These are phyloP conservation scores for Euborellia annulipes DNA, from an alignment of 1,140 invertebrate species.

Conservation along the genomic window DNA sequence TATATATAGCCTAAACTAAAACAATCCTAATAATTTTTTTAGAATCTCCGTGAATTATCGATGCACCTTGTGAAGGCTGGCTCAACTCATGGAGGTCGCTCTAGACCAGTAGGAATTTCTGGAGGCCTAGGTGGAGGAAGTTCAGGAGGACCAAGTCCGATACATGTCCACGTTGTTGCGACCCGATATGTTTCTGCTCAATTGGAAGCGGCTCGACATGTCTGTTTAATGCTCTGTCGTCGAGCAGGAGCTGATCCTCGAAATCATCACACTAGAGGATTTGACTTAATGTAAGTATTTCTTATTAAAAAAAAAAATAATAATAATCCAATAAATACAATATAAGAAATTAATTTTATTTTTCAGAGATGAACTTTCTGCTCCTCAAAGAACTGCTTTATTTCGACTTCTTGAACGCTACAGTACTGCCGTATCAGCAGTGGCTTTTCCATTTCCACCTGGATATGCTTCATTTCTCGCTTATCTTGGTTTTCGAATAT, in stretches of 20 bases:
- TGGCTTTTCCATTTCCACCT: constrained; percentile 66
- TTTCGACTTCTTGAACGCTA: constrained; percentile 61
- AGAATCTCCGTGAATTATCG: constrained; percentile 65
- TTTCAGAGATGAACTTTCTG: constrained; percentile 53
- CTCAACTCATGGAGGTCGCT: constrained; percentile 23
- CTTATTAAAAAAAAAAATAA: neutral
- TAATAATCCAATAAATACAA: neutral
- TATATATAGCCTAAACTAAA: too few relatives aligned
- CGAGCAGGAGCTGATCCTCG: constrained; percentile 45
- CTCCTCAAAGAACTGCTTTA: constrained; percentile 44
- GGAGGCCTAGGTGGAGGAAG: constrained; percentile 22
- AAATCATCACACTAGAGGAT: constrained; percentile 53
- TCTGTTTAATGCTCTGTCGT: constrained; percentile 56
- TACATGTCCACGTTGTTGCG: constrained; percentile 63
- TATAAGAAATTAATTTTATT: constrained; percentile 4
- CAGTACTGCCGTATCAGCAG: constrained; percentile 54
- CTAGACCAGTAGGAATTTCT: constrained; percentile 27
- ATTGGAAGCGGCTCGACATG: constrained; percentile 52
- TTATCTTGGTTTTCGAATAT: constrained; percentile 59
- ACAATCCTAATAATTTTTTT: too few relatives aligned
- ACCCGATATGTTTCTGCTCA: constrained; percentile 64
- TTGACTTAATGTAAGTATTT: constrained; percentile 50
- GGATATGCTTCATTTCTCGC: constrained; percentile 77
- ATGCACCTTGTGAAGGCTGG: constrained; percentile 60
- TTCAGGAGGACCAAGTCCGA: too few relatives aligned